Conservation (phyloP, 2,113 vertebrate species). For the cattle (Bos taurus) region DNA sequence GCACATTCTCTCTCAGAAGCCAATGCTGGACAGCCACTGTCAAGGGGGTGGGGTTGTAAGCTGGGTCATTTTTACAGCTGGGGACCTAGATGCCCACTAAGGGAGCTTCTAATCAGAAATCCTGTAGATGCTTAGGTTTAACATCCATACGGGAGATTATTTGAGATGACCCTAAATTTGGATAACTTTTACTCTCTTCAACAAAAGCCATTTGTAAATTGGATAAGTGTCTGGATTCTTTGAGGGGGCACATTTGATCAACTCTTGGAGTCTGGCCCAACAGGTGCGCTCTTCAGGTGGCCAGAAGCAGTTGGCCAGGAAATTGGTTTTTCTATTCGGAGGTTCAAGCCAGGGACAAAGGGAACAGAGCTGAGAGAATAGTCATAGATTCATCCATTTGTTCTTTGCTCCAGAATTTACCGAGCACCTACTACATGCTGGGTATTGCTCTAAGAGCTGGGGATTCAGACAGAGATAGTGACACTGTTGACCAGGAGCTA, state of each 20-base stretch:
- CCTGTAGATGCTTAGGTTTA: background rate
- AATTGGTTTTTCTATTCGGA: background rate
- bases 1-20: background rate
- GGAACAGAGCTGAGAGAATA: background rate
- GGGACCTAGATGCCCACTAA: background rate
- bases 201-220: background rate
- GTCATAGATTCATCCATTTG: background rate
- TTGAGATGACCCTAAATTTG: background rate
- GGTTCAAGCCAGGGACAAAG: background rate
- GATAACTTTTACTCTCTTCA: background rate
- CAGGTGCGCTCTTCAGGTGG: rapidly evolving
- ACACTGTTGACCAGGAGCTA: background rate
- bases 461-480: background rate
- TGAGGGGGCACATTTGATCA: background rate
- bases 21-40: background rate
- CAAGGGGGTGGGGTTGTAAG: background rate
- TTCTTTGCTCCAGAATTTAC: background rate
- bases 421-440: background rate
- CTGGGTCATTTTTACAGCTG: background rate
- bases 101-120: background rate
- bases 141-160: background rate
- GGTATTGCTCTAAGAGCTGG: background rate
- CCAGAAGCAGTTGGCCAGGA: background rate
- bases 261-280: background rate
- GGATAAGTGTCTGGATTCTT: background rate